Evolutionary conservation across 2,888 invertebrate species (phyloP).

Genomic region (Drosophila melanosoma): DNA sequence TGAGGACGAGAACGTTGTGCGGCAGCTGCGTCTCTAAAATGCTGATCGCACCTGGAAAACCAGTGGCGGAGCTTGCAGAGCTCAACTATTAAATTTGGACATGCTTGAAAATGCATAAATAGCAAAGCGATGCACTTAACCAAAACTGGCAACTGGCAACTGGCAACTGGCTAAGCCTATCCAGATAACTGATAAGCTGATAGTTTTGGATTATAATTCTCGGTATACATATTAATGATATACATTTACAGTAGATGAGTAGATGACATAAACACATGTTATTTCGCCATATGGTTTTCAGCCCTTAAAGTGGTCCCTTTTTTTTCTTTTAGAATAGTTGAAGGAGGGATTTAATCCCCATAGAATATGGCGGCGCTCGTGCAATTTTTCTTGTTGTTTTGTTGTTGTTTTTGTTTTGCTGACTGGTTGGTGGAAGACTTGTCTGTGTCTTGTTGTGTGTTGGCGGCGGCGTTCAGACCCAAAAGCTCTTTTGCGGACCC

Average conservation of each 20-base stretch:
- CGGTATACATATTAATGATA: background rate
- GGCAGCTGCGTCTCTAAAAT: slow-evolving; percentile 42
- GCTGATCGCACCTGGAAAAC: slow-evolving; percentile 43
- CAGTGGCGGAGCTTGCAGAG: slow-evolving; percentile 34
- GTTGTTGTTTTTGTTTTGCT: background rate
- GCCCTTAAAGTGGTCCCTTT: background rate
- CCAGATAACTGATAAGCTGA: slow-evolving; percentile 1
- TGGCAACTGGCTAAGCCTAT: background rate
- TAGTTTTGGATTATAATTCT: background rate
- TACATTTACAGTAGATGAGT: background rate
- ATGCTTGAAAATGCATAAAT: slow-evolving; percentile 53
- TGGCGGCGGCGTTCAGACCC: slow-evolving; percentile 23
- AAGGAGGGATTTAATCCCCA: slow-evolving; percentile 22
- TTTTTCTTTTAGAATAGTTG: background rate
- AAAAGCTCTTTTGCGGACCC: slow-evolving; percentile 57
- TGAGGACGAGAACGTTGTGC: slow-evolving; percentile 12
- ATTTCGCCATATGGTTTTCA: background rate
- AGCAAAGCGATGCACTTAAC: slow-evolving; percentile 18
- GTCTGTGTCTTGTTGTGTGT: slow-evolving; percentile 32
- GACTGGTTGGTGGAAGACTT: slow-evolving; percentile 17
- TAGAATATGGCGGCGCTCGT: slow-evolving; percentile 36
- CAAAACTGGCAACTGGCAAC: background rate
- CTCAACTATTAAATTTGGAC: slow-evolving; percentile 46
- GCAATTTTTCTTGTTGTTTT: slow-evolving; percentile 1
- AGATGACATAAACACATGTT: background rate